Evolutionary conservation across 2,888 invertebrate genomes (phyloP), one percentile per base, ranked within the genome.

Genomic region (Alloscopus bannaensis): DNA sequence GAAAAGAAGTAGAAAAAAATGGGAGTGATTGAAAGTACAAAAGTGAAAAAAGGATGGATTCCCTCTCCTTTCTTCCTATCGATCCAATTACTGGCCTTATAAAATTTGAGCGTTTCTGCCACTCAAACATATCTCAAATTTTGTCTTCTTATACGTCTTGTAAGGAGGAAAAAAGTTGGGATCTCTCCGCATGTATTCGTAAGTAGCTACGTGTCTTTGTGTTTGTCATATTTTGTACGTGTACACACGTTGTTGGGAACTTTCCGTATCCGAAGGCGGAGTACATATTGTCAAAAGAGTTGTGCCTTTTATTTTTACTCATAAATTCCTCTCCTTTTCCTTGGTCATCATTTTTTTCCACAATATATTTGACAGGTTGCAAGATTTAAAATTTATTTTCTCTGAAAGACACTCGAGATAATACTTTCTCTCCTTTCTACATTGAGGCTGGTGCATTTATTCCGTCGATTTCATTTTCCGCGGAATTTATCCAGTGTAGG

Each of bases 51-150:
- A 70, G 22, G 62, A 64, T 72, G 72, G 64, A 64, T 72, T 62
- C n/a, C n/a, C n/a, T n/a, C 42, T 64, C 24, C 47, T 77, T 42
- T 40, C 55, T 24, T 18, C 26, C 55, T 72, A 83, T 83, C 80
- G 83, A 83, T 83, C 83, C 83, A 83, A 83, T 83, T 83, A 83
- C 80, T 13, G 69, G 77, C 70, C 75, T 52, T 52, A 52, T 77
- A 50, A 31, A 62, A 40, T 62, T 65, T 70, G 18, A 79, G 65
- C 70, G 59, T 70, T 62, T 55, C 70, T 66, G 71, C 65, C 65
- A 72, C 66, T 79, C 66, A 79, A n/a, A n/a, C n/a, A n/a, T n/a
- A n/a, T n/a, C n/a, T n/a, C n/a, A n/a, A 24, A 18, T 20, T 28
- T 45, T 16, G 18, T n/a, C 55, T 40, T 68, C 31, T 52, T 68